Evolutionary conservation across 2,797 vertebrate genomes (phyloP), one percentile per base, ranked within the genome.

Genomic region (Margarornis squamiger): DNA sequence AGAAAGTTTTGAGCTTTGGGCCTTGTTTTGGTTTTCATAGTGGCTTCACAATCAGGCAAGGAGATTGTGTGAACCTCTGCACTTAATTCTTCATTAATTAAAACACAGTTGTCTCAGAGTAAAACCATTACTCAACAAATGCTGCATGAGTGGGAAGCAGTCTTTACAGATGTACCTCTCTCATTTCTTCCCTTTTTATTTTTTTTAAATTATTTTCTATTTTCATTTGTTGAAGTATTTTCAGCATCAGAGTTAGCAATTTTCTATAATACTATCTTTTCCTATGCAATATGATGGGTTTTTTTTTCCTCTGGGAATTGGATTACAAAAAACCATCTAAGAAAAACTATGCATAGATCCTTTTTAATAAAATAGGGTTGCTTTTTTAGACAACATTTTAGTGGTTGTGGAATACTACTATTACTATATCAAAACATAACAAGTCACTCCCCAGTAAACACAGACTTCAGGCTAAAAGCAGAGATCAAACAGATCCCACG

Each of bases 381-480:
- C 63, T 68, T 91, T 92, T 91, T 92, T 82, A 72, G 74, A 66
- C 43, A 72, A 63, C 84, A 70, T 89, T 93, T 96, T 90, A 93
- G 95, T 82, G 88, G 96, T 92, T 92, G 90, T 89, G 57, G 91
- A 90, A 83, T 93, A 90, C 92, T 88, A 86, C 77, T 70, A 92
- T 96, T 90, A 85, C 87, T 82, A 55, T 66, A 91, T 67, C 61
- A 73, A 93, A 96, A 92, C 73, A 68, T 57, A 92, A 49, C 30
- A 83, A 83, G 93, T 83, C 90, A 94, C 92, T 96, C 91, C 95
- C 92, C 75, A 74, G 86, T 96, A 97, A 97, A 95, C 78, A 96
- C 54, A 96, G 77, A 86, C 81, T 95, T 81, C 34, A 36, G 59
- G 81, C 96, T 97, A 88, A 96, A 96, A 96, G 76, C 79, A 77